These are phyloP conservation scores for Acleris laterana DNA, from an alignment of 2,888 invertebrate species.

Conservation along the genomic window DNA sequence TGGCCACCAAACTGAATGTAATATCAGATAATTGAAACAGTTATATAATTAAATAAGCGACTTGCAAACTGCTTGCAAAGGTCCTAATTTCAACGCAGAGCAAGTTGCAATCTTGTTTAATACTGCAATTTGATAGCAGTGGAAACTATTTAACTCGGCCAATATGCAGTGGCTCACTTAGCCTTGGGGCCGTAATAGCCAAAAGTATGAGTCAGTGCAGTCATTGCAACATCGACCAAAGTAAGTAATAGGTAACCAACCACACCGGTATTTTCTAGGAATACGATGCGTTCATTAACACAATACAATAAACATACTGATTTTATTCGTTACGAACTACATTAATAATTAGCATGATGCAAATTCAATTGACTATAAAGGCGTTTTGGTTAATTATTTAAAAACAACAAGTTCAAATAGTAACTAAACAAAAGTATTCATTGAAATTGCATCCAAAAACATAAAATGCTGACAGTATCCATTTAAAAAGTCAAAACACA, in stretches of 20 bases:
- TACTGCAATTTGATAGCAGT: slow-evolving; percentile 53
- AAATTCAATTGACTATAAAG: not conserved
- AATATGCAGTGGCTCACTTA: slow-evolving; percentile 61
- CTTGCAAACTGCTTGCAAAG: slow-evolving; percentile 27
- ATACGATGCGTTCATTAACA: slow-evolving; percentile 47
- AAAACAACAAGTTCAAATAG: too few relatives aligned
- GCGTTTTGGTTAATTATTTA: too few relatives aligned
- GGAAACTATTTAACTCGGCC: slow-evolving; percentile 56
- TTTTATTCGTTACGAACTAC: not conserved
- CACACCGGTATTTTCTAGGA: slow-evolving; percentile 50
- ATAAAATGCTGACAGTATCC: too few relatives aligned
- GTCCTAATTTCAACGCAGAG: slow-evolving; percentile 32
- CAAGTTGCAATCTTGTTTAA: slow-evolving; percentile 36
- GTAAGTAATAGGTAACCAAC: slow-evolving; percentile 44
- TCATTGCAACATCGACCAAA: slow-evolving; percentile 54
- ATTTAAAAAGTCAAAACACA: too few relatives aligned
- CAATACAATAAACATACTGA: slow-evolving; percentile 43
- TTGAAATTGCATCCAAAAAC: too few relatives aligned
- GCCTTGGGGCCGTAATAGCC: slow-evolving; percentile 65
- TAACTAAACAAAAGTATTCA: too few relatives aligned
- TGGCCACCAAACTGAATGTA: slow-evolving; percentile 21
- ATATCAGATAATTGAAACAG: slow-evolving; percentile 29
- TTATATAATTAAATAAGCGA: slow-evolving; percentile 30
- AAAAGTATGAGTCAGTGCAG: slow-evolving; percentile 67
- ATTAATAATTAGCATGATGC: not conserved